Percentiles rank a stretch among this genome's conserved stretches.
Conservation (phyloP, 2,797 vertebrate genomes). For the Loriculus beryllinus region DNA sequence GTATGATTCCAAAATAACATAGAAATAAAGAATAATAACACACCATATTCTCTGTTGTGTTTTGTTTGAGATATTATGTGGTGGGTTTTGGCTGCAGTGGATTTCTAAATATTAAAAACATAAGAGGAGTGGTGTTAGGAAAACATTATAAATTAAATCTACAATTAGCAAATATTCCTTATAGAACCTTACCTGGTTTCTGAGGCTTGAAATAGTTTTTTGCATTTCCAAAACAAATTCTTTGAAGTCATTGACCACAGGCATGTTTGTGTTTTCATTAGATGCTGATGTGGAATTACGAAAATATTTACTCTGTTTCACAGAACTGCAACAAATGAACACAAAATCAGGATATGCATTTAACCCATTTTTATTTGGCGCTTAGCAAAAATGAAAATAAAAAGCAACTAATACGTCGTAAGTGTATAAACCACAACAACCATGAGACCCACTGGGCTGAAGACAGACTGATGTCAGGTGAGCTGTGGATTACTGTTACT, state of each 20-base stretch:
- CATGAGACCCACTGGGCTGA: background rate
- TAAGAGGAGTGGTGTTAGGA: background rate
- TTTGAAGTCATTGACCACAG: constrained; percentile 85
- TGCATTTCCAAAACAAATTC: constrained; percentile 95
- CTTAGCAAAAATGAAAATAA: background rate
- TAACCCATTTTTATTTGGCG: background rate
- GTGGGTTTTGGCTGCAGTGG: background rate
- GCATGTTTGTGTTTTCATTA: constrained; percentile 66
- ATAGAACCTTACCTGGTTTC: constrained; percentile 84
- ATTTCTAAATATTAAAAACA: background rate
- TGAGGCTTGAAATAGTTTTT: constrained; percentile 92
- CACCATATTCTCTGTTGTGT: background rate
- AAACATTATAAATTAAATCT: background rate
- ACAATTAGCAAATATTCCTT: background rate
- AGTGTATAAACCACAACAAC: background rate
- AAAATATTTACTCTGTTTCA: constrained; percentile 53
- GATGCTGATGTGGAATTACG: constrained; percentile 76
- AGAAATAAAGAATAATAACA: background rate
- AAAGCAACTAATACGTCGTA: background rate
- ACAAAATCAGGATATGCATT: background rate
- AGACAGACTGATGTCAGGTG: background rate
- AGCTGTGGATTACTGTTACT: background rate
- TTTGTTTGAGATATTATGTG: background rate
- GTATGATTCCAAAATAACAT: background rate
- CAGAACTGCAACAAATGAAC: constrained; percentile 64